Evolutionary conservation across 2,797 vertebrate species (phyloP), one percentile per base, ranked within the genome.

Genomic region (Cryptoprocta ferox): DNA sequence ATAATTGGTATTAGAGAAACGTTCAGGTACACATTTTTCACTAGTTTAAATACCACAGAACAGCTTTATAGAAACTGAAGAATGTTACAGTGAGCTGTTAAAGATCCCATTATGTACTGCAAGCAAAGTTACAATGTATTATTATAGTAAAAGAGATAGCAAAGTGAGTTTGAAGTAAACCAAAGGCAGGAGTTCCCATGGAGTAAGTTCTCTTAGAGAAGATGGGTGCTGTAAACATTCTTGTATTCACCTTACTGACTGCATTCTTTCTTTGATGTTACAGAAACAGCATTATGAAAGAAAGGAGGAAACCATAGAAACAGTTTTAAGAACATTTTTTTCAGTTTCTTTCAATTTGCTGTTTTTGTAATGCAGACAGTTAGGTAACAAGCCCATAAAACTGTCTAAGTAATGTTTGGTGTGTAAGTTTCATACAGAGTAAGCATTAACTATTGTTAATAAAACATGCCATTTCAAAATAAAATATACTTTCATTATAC

Each of bases 391-490:
- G 30, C 78, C 91, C 81, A 65, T 97, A 48, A 42, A 83, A 19
- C 9, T 96, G 61, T 97, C 61, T 96, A 98, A 98, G 50, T 96
- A 90, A 0, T 98, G 81, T 98, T 97, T 84, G 78, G 80, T 97
- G 87, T 98, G 35, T 98, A 97, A 93, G 80, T 91, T 97, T 86
- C 35, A 45, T 97, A 76, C 87, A 76, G 81, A 86, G 85, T 98
- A 75, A 97, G 65, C n/a, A 91, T 81, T 97, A 92, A 89, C 61
- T 82, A 42, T 93, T 96, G 93, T 97, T 97, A 96, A 87, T 91
- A 53, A 96, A 96, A 97, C 96, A 79, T 94, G 63, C 97, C 94
- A 92, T 89, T 98, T 97, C 95, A 90, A 98, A 98, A 75, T 98
- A 96, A 98, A 98, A 56, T 98, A 83, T 97, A 97, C 91, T 80